A percentile compares a stretch with the other conserved stretches of the same genome.
phyloP scores from a whole-genome alignment of 2,888 invertebrate species.

The Cetonia aurata region DNA sequence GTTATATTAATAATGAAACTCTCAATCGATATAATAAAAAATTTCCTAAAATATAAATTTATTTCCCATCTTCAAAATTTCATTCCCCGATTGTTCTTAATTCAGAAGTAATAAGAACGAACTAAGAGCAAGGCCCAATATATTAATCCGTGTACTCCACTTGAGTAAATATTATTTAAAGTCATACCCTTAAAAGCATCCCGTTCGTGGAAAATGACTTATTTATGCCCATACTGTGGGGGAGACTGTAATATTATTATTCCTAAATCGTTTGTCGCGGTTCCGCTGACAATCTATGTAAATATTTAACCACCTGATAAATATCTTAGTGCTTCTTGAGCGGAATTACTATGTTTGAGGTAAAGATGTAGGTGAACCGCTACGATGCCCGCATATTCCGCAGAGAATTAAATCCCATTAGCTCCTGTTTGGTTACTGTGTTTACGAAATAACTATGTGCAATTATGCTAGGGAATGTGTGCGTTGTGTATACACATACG shows the following conservation, averaged over 20 bases:
- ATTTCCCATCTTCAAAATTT: too few species aligned
- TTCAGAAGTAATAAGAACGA: too few species aligned
- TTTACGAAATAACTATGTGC: constrained; percentile 49
- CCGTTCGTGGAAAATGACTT: constrained; percentile 5
- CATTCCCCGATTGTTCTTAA: too few species aligned
- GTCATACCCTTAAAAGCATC: too few species aligned
- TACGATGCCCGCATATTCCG: constrained; percentile 50
- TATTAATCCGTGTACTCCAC: constrained; percentile 11
- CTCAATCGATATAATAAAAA: too few species aligned
- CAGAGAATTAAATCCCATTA: constrained; percentile 52
- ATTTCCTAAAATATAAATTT: too few species aligned
- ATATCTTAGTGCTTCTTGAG: constrained; percentile 41
- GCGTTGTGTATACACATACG: constrained; percentile 16
- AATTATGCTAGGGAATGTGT: constrained; percentile 48
- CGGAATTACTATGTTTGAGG: constrained; percentile 51
- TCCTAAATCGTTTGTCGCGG: constrained; percentile 21
- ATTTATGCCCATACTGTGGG: background rate
- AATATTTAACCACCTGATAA: constrained; percentile 32
- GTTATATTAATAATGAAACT: too few species aligned
- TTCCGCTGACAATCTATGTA: constrained; percentile 15
- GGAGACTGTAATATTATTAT: constrained; percentile 1
- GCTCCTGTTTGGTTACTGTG: constrained; percentile 49
- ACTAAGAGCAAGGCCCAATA: too few species aligned
- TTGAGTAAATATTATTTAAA: constrained; percentile 4
- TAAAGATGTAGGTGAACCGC: constrained; percentile 53